Evolutionary conservation across 2,888 invertebrate species (phyloP), one percentile per base, ranked within the genome.

Genomic region (Caenorhabditis imperialis): DNA sequence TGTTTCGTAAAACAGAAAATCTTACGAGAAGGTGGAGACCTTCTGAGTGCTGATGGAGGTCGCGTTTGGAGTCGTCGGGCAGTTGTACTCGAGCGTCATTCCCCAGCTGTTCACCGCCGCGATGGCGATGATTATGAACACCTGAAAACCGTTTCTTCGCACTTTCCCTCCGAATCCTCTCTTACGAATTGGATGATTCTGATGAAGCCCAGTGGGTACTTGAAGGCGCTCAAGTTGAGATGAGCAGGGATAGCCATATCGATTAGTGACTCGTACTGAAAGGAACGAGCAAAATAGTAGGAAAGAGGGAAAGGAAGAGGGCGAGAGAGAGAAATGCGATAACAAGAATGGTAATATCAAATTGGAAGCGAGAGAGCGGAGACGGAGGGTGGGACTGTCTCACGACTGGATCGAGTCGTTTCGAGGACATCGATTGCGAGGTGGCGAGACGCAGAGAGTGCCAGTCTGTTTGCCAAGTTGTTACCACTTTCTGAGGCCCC

Each of bases 161-260:
- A 38, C 25, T 54, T n/a, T 5, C 22, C 5, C 14, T 20, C 25
- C 22, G 40, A 38, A 6, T 25, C 6, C 5, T 4, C 44, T 6
- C 82, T 76, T 54, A 87, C 84, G 50, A 88, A 78, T 69, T 87
- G 74, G 37, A 86, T 47, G 14, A 86, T 23, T 54, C 84, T 71
- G 37, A 88, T 83, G 58, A 88, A 83, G 25, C 87, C 88, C 7
- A 88, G 67, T 12, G 88, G 88, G 54, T 86, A 79, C 60, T 88
- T 88, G 63, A 82, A 82, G 1, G 75, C 75, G 0, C 69, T 62
- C 5, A 81, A 10, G 35, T 79, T 75, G 16, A 77, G 40, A 2
- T 69, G 35, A 1, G 35, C 38, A 10, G 69, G 61, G 8, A 73
- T 33, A 22, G 54, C 45, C 51, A 69, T 58, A 40, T 55, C 48